Evolutionary conservation across 37 sponge, comb jelly and placozoan genomes (phyloP), one percentile per base, ranked within the genome.

Genomic region (Ianthella basta): DNA sequence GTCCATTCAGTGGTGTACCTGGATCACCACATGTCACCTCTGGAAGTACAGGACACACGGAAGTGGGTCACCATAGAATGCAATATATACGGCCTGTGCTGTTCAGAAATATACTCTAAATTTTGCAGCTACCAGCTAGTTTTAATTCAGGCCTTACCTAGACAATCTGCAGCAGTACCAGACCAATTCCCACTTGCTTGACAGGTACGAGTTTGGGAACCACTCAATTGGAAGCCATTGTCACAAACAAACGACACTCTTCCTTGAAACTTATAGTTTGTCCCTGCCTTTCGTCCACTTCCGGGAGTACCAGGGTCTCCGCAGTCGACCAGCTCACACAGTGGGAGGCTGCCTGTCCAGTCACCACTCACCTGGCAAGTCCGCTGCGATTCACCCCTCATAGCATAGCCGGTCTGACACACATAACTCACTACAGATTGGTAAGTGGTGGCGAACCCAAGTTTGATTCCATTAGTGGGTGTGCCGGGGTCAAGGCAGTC

Each of bases 341-440:
- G 74, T 30, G 88, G 86, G 0, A 80, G 81, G 23, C 20, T 29
- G 55, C 86, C 92, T 30, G 93, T 87, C 93, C 93, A 92, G 5
- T 50, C 37, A 61, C 87, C 85, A 83, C 24, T 61, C 3, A 74
- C 77, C 37, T 86, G 85, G 74, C 93, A 92, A 20, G 53, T 64
- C 72, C 89, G 56, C 19, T 44, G 2, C 24, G 36, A 27, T 27
- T 67, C 53, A 40, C 93, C 93, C 36, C 35, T 27, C 59, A 91
- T 64, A 10, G 55, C 67, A 82, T 41, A 88, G 0, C 88, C 92
- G 16, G n/a, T 50, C 37, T 83, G 57, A 37, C 91, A 91, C 14
- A 23, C 25, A 74, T 87, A 86, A 0, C 54, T 91, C 13, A 83
- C 87, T 16, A 29, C 41, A 44, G 60, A 56, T 37, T 69, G 67